Conservation (phyloP, 1,140 invertebrate species). For the Hyles euphorbiae region DNA sequence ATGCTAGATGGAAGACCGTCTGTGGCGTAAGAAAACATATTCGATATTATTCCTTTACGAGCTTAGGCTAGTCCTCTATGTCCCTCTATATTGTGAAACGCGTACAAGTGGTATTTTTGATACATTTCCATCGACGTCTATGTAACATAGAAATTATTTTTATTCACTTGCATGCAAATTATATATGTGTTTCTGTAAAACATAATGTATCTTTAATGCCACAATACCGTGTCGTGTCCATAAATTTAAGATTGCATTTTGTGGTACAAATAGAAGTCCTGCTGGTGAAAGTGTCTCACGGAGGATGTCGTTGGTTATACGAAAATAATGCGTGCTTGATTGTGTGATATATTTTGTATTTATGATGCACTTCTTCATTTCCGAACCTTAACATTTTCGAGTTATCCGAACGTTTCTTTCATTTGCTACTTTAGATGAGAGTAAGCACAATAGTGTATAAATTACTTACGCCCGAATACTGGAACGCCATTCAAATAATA, state of each 20-base stretch:
- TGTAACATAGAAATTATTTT: constrained; percentile 11
- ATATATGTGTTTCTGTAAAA: constrained; percentile 44
- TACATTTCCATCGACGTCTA: constrained; percentile 4
- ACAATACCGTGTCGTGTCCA: constrained; percentile 32
- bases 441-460: no score
- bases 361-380: constrained; percentile 4
- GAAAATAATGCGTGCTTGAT: constrained; percentile 21
- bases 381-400: neutral
- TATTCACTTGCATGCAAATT: constrained; percentile 12
- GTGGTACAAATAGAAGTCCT: constrained; percentile 51
- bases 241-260: constrained; percentile 47
- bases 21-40: constrained; percentile 73
- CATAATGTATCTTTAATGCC: constrained; percentile 24
- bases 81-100: constrained; percentile 27
- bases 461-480: no score
- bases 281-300: constrained; percentile 14
- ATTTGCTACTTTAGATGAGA: neutral
- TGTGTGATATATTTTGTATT: constrained; percentile 18
- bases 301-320: constrained; percentile 11
- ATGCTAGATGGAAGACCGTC: constrained; percentile 81
- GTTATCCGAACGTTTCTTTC: neutral
- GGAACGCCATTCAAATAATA: no score
- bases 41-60: constrained; percentile 15
- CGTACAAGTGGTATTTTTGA: constrained; percentile 24
- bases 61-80: constrained; percentile 34